phyloP scores from a whole-genome alignment of 2,888 invertebrate species.

The Drosophila buzzatii region DNA sequence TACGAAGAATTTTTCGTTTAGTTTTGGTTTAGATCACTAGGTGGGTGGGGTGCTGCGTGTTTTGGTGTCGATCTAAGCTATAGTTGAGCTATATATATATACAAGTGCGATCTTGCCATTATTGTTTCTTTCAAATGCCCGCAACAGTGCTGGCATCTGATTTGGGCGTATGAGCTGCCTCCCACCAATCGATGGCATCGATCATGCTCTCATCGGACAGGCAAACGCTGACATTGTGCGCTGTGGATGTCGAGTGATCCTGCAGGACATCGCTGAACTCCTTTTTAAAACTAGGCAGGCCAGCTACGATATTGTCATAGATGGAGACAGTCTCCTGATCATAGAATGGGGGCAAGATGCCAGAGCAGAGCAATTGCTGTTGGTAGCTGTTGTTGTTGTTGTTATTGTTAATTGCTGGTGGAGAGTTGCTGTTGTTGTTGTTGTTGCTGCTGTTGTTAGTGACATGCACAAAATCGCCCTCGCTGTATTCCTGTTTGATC shows the following conservation, averaged over 20 bases:
- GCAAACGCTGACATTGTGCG: conserved; percentile 58
- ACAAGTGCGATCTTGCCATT: conserved; percentile 8
- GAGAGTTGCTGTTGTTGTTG: conserved; percentile 38
- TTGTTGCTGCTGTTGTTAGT: conserved; percentile 47
- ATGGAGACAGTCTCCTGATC: conserved; percentile 69
- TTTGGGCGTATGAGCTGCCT: conserved; percentile 84
- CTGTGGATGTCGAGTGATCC: conserved; percentile 71
- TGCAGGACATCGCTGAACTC: conserved; percentile 83
- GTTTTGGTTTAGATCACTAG: conserved; percentile 49
- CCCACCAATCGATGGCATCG: conserved; percentile 87
- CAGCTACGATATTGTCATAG: conserved; percentile 71
- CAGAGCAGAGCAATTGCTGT: conserved; percentile 57
- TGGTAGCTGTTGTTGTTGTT: conserved; percentile 37
- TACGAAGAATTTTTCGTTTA: conserved; percentile 21
- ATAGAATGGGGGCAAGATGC: conserved; percentile 74
- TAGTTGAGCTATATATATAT: conserved; percentile 37
- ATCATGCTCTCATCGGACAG: conserved; percentile 86
- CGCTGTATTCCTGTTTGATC: conserved; percentile 75
- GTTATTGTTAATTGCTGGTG: conserved; percentile 47
- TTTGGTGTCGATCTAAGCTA: conserved; percentile 21
- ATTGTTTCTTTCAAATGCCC: conserved; percentile 15
- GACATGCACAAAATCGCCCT: conserved; percentile 55
- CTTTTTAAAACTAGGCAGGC: conserved; percentile 77
- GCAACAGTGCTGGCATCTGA: conserved; percentile 73
- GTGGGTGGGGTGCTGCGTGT: background rate